A percentile compares a stretch with the other conserved stretches of the same genome.
Conservation (phyloP, 2,113 vertebrate species). For the Rhagologus leucostigma region DNA sequence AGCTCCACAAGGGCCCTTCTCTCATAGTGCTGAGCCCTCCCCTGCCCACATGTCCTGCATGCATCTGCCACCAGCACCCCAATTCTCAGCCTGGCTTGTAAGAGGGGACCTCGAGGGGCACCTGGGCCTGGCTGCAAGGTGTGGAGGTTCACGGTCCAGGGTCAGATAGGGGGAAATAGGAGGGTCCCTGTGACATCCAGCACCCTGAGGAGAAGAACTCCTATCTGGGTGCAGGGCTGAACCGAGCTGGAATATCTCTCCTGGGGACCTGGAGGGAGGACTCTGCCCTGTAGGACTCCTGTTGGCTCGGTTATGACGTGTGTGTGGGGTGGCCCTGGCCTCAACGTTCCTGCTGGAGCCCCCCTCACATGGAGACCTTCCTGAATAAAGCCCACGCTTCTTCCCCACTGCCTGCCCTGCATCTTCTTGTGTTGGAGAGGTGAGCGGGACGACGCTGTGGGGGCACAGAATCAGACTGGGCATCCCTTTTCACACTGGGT, state of each 20-base stretch:
- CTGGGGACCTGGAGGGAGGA: not conserved
- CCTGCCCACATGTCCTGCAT: not conserved
- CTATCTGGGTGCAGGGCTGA: not conserved
- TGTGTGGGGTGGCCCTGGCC: not conserved
- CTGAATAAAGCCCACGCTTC: constrained; percentile 41
- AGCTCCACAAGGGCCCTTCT: not conserved
- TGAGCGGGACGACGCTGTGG: accelerated
- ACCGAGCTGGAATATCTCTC: accelerated
- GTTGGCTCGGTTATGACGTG: not conserved
- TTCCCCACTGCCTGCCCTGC: not conserved
- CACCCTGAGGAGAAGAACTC: not conserved
- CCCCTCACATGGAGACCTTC: not conserved
- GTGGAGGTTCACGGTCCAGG: not conserved
- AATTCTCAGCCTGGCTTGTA: not conserved
- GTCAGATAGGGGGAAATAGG: not conserved
- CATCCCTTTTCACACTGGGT: not conserved
- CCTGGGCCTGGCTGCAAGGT: not conserved
- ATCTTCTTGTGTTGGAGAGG: not conserved
- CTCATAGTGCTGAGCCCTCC: not conserved
- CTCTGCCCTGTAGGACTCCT: not conserved
- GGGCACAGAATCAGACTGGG: not conserved
- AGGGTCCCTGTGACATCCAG: not conserved
- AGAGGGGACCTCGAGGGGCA: accelerated
- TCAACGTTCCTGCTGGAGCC: accelerated
- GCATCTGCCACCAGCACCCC: not conserved